These are phyloP conservation scores for Tubulanus polymorphus DNA, from an alignment of 2,888 invertebrate genomes.

Conservation along the genomic window DNA sequence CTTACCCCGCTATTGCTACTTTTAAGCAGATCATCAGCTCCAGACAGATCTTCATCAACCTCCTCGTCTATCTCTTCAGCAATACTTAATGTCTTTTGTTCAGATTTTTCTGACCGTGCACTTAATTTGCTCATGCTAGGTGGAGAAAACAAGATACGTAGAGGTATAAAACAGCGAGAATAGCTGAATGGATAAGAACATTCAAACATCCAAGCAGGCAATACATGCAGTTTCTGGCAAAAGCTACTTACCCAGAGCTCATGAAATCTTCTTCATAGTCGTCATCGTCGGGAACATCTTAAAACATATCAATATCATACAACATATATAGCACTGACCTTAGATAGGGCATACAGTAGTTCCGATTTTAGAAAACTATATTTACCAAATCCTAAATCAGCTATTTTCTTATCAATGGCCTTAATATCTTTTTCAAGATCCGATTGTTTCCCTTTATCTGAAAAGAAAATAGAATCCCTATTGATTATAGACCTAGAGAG, in stretches of 20 bases:
- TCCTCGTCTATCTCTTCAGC: constrained; percentile 45
- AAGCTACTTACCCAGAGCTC: constrained; percentile 30
- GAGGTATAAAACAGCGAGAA: too few relatives aligned
- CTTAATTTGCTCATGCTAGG: constrained; percentile 38
- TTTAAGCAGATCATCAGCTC: constrained; percentile 40
- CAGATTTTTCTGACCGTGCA: constrained; percentile 26
- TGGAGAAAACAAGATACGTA: too few relatives aligned
- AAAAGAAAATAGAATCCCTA: not conserved
- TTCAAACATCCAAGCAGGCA: too few relatives aligned
- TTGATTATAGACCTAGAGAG: too few relatives aligned
- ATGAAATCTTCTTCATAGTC: constrained; percentile 49
- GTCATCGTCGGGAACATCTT: constrained; percentile 26
- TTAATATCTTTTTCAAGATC: constrained; percentile 22
- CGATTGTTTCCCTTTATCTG: not conserved
- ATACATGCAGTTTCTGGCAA: too few relatives aligned
- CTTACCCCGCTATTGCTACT: constrained; percentile 45
- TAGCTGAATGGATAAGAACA: too few relatives aligned
- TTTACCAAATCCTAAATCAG: constrained; percentile 40
- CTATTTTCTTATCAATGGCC: constrained; percentile 39
- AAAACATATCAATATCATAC: constrained; percentile 2
- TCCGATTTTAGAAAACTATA: constrained; percentile 14
- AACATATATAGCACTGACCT: constrained; percentile 24
- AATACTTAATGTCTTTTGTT: constrained; percentile 38
- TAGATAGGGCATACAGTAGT: constrained; percentile 28
- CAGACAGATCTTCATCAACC: constrained; percentile 41